Evolutionary conservation across 92 coral and sea anemone species (phyloP).

Genomic region (Meandrina meandrites): DNA sequence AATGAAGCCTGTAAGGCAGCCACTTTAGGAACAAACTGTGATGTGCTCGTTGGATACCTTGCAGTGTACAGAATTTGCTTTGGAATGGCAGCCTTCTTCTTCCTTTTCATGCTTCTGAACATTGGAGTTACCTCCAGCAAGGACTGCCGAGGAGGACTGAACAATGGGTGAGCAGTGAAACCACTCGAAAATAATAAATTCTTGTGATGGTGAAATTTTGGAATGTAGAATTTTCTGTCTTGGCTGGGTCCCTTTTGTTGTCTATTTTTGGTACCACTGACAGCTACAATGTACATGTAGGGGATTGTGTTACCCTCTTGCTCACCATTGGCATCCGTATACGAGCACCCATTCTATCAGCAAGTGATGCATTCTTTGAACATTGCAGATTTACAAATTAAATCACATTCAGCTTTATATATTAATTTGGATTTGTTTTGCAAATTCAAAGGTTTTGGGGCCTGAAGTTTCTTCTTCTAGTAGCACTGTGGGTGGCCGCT

Average conservation of each 20-base stretch:
- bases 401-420: too few species aligned
- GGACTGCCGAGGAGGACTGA: slow-evolving; percentile 93
- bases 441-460: slow-evolving; percentile 71
- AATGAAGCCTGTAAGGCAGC: slow-evolving; percentile 70
- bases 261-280: too few species aligned
- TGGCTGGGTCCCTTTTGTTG: neutral
- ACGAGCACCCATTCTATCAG: too few species aligned
- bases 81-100: slow-evolving; percentile 91
- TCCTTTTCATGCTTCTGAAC: slow-evolving; percentile 83
- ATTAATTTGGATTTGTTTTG: neutral
- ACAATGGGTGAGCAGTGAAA: slow-evolving; percentile 76
- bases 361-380: too few species aligned
- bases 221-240: neutral
- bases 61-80: slow-evolving; percentile 94
- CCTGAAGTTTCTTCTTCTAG: slow-evolving; percentile 76
- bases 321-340: too few species aligned
- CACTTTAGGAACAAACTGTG: slow-evolving; percentile 71
- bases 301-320: too few species aligned
- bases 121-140: slow-evolving; percentile 86
- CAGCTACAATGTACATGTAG: too few species aligned
- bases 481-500: slow-evolving; percentile 86
- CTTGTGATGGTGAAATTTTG: neutral
- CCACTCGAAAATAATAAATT: neutral
- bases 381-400: too few species aligned
- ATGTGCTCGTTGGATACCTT: slow-evolving; percentile 77